phyloP scores from a whole-genome alignment of 2,113 vertebrate genomes.

The Heptranchias perlo region DNA sequence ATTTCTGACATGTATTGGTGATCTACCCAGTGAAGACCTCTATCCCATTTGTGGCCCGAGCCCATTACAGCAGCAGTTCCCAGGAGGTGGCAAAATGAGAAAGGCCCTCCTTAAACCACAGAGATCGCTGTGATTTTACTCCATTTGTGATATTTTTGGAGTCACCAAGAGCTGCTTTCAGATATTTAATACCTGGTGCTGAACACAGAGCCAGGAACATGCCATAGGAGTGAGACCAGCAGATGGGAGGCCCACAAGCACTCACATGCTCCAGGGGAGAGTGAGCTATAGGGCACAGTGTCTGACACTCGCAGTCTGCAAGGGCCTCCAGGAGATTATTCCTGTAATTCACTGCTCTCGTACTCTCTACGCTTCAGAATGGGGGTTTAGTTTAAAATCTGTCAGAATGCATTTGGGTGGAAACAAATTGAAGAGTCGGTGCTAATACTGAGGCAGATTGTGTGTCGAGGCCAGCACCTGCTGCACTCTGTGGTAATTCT shows the following conservation, averaged over 20 bases:
- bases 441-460: background rate
- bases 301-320: background rate
- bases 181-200: background rate
- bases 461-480: background rate
- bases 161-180: background rate
- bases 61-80: background rate
- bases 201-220: background rate
- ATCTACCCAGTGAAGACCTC: background rate
- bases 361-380: background rate
- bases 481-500: background rate
- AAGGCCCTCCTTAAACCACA: background rate
- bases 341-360: background rate
- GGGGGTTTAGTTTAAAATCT: background rate
- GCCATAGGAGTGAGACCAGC: background rate
- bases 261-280: background rate
- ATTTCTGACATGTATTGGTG: background rate
- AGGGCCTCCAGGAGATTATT: background rate
- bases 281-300: background rate
- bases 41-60: background rate
- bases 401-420: background rate
- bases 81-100: background rate
- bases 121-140: background rate
- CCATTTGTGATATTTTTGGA: background rate
- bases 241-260: background rate
- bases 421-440: background rate